These are phyloP conservation scores for Pelecanus crispus DNA, from an alignment of 2,113 vertebrate species.

Conservation along the genomic window DNA sequence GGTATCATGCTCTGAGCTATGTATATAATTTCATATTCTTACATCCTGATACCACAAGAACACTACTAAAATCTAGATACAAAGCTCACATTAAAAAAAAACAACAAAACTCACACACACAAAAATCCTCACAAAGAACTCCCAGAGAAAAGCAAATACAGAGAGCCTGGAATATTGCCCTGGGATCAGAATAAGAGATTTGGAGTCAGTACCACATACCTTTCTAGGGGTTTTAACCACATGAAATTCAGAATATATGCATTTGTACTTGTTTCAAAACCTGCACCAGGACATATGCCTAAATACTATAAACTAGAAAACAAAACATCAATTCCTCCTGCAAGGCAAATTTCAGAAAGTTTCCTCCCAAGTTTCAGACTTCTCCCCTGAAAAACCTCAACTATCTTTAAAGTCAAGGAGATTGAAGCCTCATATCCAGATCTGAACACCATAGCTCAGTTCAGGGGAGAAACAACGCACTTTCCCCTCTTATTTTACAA, in stretches of 20 bases:
- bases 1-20: background rate
- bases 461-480: background rate
- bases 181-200: background rate
- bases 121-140: background rate
- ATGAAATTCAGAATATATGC: background rate
- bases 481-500: background rate
- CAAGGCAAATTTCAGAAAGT: background rate
- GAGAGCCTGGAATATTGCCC: background rate
- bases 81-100: background rate
- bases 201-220: background rate
- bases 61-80: background rate
- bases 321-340: background rate
- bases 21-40: background rate
- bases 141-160: background rate
- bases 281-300: background rate
- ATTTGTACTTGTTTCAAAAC: background rate
- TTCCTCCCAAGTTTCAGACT: background rate
- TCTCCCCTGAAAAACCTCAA: rapidly evolving
- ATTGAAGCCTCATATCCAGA: background rate
- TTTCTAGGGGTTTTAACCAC: background rate
- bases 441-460: background rate
- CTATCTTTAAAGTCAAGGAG: background rate
- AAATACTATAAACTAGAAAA: background rate
- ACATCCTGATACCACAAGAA: background rate
- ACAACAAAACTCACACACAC: background rate